A percentile compares a stretch with the other conserved stretches of the same genome.
phyloP scores from a whole-genome alignment of 2,888 invertebrate species.

The Acanthococcus lagerstroemiae region DNA sequence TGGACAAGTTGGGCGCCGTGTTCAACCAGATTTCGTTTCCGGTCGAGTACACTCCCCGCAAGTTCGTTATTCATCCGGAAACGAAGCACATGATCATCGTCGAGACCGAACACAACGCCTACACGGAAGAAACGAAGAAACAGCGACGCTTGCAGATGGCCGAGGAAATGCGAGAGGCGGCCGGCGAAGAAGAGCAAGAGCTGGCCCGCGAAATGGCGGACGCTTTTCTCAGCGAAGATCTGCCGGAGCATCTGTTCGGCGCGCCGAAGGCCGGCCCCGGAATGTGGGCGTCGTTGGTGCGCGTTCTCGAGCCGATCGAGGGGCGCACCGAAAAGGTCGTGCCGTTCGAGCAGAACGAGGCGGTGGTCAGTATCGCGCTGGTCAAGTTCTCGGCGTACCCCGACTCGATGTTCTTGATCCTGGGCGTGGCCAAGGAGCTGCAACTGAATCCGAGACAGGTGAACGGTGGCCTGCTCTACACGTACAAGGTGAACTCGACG shows the following conservation, averaged over 20 bases:
- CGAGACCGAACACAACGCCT: slow-evolving; percentile 97
- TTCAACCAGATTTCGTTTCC: slow-evolving; percentile 93
- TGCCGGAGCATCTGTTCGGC: slow-evolving; percentile 88
- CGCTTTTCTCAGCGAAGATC: slow-evolving; percentile 85
- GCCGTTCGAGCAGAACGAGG: slow-evolving; percentile 89
- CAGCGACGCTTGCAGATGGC: slow-evolving; percentile 92
- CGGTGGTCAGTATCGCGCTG: slow-evolving; percentile 67
- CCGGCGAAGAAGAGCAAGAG: slow-evolving; percentile 89
- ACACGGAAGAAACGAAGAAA: slow-evolving; percentile 92
- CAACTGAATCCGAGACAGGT: slow-evolving; percentile 78
- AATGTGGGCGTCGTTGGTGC: slow-evolving; percentile 89
- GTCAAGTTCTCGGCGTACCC: slow-evolving; percentile 63
- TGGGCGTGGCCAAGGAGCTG: slow-evolving; percentile 85
- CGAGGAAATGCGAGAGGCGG: slow-evolving; percentile 95
- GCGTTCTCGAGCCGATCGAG: slow-evolving; percentile 74
- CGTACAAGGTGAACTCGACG: slow-evolving; percentile 68
- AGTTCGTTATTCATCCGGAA: slow-evolving; percentile 86
- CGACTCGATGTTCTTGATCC: slow-evolving; percentile 57
- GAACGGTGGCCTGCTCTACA: slow-evolving; percentile 72
- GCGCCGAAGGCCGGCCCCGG: slow-evolving; percentile 93
- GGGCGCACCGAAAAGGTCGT: slow-evolving; percentile 68
- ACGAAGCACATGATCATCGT: slow-evolving; percentile 80
- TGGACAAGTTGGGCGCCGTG: slow-evolving; percentile 96
- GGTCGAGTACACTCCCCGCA: slow-evolving; percentile 89
- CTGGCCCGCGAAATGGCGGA: slow-evolving; percentile 96